These are phyloP conservation scores for Alloplasta piceator DNA, from an alignment of 2,888 invertebrate species.

Conservation along the genomic window DNA sequence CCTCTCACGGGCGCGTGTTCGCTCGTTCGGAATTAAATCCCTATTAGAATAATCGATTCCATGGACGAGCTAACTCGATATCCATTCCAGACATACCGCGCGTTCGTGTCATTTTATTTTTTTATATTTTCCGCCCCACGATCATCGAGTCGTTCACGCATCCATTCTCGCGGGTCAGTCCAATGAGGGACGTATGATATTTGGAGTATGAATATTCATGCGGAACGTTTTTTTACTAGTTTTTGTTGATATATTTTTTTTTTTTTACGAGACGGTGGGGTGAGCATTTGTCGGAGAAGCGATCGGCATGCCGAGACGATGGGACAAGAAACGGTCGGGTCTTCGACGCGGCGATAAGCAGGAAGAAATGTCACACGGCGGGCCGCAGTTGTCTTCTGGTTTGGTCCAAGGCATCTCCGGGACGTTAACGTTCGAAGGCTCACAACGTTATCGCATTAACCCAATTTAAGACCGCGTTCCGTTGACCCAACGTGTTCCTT, in stretches of 20 bases:
- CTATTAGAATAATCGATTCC: slow-evolving; percentile 63
- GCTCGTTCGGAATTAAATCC: slow-evolving; percentile 70
- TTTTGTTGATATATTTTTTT: slow-evolving; percentile 60
- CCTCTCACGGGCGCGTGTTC: slow-evolving; percentile 49
- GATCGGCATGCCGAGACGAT: slow-evolving; percentile 8
- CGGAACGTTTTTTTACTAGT: not conserved
- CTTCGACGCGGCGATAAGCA: no score
- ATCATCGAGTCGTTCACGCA: not conserved
- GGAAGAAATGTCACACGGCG: no score
- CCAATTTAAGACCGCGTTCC: not conserved
- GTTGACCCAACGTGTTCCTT: no score
- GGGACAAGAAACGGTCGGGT: no score
- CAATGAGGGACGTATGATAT: slow-evolving; percentile 20
- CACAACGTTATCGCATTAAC: slow-evolving; percentile 57
- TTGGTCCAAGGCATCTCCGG: no score
- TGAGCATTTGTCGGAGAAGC: slow-evolving; percentile 16
- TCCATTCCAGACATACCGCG: slow-evolving; percentile 23
- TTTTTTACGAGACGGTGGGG: slow-evolving; percentile 67
- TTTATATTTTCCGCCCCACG: not conserved
- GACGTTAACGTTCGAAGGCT: slow-evolving; percentile 13
- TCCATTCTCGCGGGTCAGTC: slow-evolving; percentile 3
- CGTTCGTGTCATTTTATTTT: slow-evolving; percentile 24
- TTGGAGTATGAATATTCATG: slow-evolving; percentile 75
- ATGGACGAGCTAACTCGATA: slow-evolving; percentile 48
- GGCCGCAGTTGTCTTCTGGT: no score